A percentile compares a stretch with the other conserved stretches of the same genome.
Evolutionary conservation across 2,113 vertebrate species (phyloP).

Genomic region (Setophaga kirtlandii): DNA sequence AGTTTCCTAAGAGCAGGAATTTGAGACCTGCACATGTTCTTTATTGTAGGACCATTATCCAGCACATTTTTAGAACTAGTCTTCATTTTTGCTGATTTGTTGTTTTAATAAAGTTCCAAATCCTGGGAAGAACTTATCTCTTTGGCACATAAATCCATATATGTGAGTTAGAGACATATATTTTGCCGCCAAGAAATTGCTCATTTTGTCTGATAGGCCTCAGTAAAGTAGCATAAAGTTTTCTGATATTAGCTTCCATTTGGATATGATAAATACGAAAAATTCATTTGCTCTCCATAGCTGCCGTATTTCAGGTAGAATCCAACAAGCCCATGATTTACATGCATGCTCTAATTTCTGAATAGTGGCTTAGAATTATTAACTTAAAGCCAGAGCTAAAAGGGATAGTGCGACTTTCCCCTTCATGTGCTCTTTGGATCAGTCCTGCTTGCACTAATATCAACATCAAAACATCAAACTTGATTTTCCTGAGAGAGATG

Average conservation of each 20-base stretch:
- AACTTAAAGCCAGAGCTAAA: neutral
- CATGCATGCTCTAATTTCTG: neutral
- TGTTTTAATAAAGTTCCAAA: neutral
- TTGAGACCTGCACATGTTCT: neutral
- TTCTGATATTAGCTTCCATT: neutral
- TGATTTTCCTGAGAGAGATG: neutral
- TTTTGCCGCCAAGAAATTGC: neutral
- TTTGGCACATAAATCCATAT: neutral
- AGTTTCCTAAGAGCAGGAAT: neutral
- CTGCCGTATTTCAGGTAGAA: neutral
- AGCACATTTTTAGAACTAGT: neutral
- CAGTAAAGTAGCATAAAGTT: neutral
- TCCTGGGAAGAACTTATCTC: neutral
- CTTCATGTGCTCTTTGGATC: neutral
- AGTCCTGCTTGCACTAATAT: neutral
- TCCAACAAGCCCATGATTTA: neutral
- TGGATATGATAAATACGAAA: neutral
- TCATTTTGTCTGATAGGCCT: neutral
- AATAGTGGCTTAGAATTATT: neutral
- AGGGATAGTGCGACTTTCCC: rapidly evolving
- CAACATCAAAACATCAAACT: neutral
- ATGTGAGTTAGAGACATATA: neutral
- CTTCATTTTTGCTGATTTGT: neutral
- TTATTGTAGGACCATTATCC: neutral
- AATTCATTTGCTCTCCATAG: neutral